Conservation (phyloP, 35 echinoderm and acorn worm genomes). For the Diadema setosum region DNA sequence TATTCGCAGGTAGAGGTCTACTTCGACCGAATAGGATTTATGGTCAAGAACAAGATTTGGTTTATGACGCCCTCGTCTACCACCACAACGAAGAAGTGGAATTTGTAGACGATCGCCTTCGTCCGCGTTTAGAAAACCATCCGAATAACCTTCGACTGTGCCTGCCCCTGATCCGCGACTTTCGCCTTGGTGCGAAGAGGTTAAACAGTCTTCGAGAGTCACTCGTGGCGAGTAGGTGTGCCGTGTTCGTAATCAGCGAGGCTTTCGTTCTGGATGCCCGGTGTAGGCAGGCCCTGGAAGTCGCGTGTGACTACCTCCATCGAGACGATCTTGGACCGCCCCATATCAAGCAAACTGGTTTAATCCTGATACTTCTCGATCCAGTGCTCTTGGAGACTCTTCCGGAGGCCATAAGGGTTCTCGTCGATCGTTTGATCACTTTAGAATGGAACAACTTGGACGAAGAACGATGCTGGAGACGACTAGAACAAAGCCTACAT, state of each 20-base stretch:
- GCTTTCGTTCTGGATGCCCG: neutral
- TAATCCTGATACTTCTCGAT: neutral
- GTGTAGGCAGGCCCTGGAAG: neutral
- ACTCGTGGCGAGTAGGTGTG: neutral
- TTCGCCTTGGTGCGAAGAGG: neutral
- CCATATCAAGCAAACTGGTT: neutral
- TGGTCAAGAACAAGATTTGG: neutral
- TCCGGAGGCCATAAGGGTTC: neutral
- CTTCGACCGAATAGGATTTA: neutral
- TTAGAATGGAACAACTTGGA: neutral
- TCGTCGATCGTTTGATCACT: conserved; percentile 1
- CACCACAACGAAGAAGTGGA: neutral
- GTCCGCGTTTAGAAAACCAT: neutral
- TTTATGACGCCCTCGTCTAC: neutral
- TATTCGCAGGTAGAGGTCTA: neutral
- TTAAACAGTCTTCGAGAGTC: conserved; percentile 1
- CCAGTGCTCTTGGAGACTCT: neutral
- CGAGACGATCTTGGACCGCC: conserved; percentile 1
- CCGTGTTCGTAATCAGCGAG: conserved; percentile 8
- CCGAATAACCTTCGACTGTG: neutral
- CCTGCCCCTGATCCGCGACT: neutral
- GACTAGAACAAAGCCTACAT: neutral
- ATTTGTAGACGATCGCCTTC: neutral
- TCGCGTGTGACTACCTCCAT: conserved; percentile 4
- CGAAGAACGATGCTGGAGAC: conserved; percentile 2